Evolutionary conservation across 2,113 vertebrate species (phyloP).

Genomic region (Noctilio leporinus): DNA sequence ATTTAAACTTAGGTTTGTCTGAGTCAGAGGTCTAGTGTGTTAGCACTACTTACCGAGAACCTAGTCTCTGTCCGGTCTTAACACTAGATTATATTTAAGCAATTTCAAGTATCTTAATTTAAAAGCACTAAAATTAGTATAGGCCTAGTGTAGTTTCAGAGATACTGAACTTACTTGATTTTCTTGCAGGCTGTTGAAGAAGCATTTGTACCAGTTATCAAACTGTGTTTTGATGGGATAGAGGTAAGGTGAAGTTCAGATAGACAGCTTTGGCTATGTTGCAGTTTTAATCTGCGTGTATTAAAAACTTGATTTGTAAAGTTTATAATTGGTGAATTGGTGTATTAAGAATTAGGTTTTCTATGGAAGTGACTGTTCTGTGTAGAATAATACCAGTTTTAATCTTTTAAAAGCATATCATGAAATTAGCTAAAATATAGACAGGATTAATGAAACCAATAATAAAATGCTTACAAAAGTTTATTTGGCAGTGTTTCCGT

Average conservation of each 20-base stretch:
- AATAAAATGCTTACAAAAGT: background rate
- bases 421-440: background rate
- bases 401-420: background rate
- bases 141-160: background rate
- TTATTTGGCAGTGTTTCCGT: background rate
- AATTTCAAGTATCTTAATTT: background rate
- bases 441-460: background rate
- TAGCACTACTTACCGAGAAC: background rate
- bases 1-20: background rate
- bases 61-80: background rate
- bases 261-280: background rate
- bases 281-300: background rate
- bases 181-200: conserved; percentile 87
- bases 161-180: conserved; percentile 26
- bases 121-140: background rate
- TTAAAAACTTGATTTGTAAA: background rate
- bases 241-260: conserved; percentile 80
- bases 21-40: background rate
- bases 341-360: background rate
- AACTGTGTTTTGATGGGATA: conserved; percentile 90
- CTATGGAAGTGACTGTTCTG: background rate
- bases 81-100: background rate
- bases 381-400: background rate
- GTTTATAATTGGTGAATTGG: background rate
- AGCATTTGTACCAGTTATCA: conserved; percentile 92